Conservation (phyloP, 2,113 vertebrate species). For the Pogona vitticeps region DNA sequence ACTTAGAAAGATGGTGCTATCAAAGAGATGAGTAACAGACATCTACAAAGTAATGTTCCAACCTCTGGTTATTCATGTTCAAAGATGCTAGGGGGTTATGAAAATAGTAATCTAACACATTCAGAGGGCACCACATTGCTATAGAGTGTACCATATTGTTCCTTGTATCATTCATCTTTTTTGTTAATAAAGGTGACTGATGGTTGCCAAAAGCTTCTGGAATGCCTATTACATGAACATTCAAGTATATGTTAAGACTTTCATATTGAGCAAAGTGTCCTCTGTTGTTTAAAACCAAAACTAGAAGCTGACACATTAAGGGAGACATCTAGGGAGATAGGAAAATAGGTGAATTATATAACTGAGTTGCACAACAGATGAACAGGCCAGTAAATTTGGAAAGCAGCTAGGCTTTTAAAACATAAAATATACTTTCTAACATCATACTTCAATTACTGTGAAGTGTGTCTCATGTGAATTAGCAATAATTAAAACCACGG, state of each 20-base stretch:
- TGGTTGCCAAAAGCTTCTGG: neutral
- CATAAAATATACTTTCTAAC: no score
- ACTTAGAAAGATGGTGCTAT: no score
- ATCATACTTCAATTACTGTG: no score
- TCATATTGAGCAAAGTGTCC: neutral
- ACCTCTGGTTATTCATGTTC: no score
- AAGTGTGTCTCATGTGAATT: no score
- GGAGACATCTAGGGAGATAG: neutral
- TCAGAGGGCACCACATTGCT: no score
- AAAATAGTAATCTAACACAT: no score
- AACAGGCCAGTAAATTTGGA: neutral
- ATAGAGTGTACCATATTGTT: neutral
- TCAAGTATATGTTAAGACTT: neutral
- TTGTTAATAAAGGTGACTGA: neutral
- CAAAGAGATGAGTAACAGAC: no score
- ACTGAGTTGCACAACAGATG: no score
- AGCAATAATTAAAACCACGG: no score
- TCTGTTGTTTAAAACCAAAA: neutral
- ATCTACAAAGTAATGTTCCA: no score
- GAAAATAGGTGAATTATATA: neutral
- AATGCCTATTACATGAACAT: neutral
- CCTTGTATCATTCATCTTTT: neutral
- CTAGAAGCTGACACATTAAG: neutral
- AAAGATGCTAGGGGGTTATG: no score
- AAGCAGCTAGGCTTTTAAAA: neutral